Evolutionary conservation across 2,797 vertebrate genomes (phyloP).

Genomic region (Lepus oiostolus): DNA sequence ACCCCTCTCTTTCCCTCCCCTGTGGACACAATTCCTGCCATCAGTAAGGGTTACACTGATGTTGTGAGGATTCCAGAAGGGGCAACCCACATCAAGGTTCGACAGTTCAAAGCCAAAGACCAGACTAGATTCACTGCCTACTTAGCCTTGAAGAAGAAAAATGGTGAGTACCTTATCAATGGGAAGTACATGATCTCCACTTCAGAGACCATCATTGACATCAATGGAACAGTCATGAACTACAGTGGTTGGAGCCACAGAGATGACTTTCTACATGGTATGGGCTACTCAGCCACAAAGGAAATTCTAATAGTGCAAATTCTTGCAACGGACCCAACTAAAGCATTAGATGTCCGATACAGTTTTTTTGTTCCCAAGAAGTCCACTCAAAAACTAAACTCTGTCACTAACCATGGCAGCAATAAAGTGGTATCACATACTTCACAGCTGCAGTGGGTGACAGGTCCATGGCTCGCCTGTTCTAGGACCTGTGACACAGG

Average conservation of each 20-base stretch:
- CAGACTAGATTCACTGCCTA: slow-evolving; percentile 96
- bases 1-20: background rate
- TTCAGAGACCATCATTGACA: slow-evolving; percentile 95
- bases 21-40: background rate
- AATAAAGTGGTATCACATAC: slow-evolving; percentile 81
- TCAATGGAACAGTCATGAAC: slow-evolving; percentile 97
- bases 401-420: slow-evolving; percentile 82
- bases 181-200: slow-evolving; percentile 99
- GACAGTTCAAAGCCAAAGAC: slow-evolving; percentile 97
- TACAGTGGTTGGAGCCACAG: slow-evolving; percentile 98
- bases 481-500: slow-evolving; percentile 97
- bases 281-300: slow-evolving; percentile 94
- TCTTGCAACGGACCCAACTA: slow-evolving; percentile 95
- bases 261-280: slow-evolving; percentile 95
- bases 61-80: slow-evolving; percentile 97
- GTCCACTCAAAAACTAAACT: slow-evolving; percentile 86
- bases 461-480: slow-evolving; percentile 95
- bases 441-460: slow-evolving; percentile 93
- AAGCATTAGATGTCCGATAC: slow-evolving; percentile 96
- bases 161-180: slow-evolving; percentile 95
- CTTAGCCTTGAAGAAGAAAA: slow-evolving; percentile 94
- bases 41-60: slow-evolving; percentile 98
- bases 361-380: slow-evolving; percentile 96
- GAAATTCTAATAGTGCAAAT: slow-evolving; percentile 95
- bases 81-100: slow-evolving; percentile 97